Evolutionary conservation across 2,888 invertebrate genomes (phyloP), one percentile per base, ranked within the genome.

Genomic region (Calephelis perditalis): DNA sequence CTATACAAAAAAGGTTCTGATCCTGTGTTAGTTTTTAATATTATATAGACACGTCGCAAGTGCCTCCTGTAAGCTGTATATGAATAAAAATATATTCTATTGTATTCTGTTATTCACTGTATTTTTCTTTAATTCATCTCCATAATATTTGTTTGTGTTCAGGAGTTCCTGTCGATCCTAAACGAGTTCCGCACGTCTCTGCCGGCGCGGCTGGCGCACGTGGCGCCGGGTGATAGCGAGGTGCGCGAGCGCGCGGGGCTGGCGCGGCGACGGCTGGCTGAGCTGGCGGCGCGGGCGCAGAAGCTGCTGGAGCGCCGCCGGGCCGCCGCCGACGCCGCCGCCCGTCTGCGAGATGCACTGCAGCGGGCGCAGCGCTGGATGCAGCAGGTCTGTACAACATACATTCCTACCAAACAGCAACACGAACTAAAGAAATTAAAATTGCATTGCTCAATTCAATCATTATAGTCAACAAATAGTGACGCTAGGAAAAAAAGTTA

Each of bases 131-230:
- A 26, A 3, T 26, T 26, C 3, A 26, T 26, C 26, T 8, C 40
- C 0, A 7, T 8, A 40, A 40, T 8, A 40, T 40, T 3, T 43
- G 71, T 60, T 40, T 43, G 71, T 60, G 64, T 59, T 0, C 75
- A 94, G 93, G 97, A 97, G 71, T 97, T 96, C 86, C 90, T 97
- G 7, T 92, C 93, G 15, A 92, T 95, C 47, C 91, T 98, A 45
- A 98, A 98, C 86, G 96, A 97, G 68, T 97, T 96, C 91, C 94
- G 97, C 67, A 96, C 96, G 0, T 92, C 95, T 15, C 83, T 97
- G 26, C 97, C 97, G 2, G 94, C 96, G 40, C 94, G 97, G 0
- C 86, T 97, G 64, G 94, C 96, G 0, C 96, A 96, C 81, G 92
- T 97, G 60, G 93, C 95, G 70, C 94, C 94, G 0, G 86, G 92